A percentile compares a stretch with the other conserved stretches of the same genome.
phyloP scores from a whole-genome alignment of 2,113 vertebrate genomes.

The Sander lucioperca region DNA sequence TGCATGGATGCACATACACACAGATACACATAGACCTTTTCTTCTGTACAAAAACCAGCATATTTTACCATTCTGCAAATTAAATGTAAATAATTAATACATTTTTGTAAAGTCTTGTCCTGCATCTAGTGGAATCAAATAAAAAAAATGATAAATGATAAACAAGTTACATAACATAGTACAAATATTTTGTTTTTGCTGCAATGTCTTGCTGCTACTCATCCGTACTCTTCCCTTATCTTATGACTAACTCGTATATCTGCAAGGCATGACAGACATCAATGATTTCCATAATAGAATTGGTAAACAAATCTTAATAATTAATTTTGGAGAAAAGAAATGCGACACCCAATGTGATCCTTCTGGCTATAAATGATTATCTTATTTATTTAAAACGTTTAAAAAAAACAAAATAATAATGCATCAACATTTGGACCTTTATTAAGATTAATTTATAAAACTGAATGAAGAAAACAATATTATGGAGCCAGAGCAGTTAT shows the following conservation, averaged over 20 bases:
- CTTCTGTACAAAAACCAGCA: background rate
- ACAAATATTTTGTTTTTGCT: background rate
- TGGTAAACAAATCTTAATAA: conserved; percentile 3
- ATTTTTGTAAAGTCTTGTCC: background rate
- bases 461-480: conserved; percentile 3
- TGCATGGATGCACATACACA: background rate
- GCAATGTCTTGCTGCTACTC: background rate
- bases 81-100: background rate
- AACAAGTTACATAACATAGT: background rate
- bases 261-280: conserved; percentile 11
- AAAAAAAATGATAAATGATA: background rate
- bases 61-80: background rate
- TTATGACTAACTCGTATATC: conserved; percentile 5
- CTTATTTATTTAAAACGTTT: too few relatives aligned
- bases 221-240: background rate
- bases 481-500: background rate
- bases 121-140: background rate
- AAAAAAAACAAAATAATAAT: background rate
- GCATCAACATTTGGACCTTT: conserved; percentile 21
- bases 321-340: background rate
- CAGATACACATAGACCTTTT: background rate
- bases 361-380: background rate
- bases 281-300: conserved; percentile 7
- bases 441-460: background rate
- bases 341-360: background rate